phyloP scores from a whole-genome alignment of 2,888 invertebrate species.

The Melanostoma scalare region DNA sequence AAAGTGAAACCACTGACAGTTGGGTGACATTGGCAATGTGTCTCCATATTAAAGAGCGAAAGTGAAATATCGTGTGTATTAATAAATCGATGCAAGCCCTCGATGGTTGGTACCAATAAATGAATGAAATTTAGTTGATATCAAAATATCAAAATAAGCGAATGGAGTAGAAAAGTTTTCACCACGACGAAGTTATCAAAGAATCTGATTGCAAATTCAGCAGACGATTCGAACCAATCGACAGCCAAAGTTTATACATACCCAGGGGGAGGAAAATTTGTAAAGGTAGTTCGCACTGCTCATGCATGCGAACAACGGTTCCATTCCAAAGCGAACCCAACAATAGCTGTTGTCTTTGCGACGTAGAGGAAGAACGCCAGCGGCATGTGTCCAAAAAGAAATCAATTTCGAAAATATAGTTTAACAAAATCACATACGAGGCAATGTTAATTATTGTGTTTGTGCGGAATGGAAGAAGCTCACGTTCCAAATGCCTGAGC shows the following conservation, averaged over 20 bases:
- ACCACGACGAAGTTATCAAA: slow-evolving; percentile 52
- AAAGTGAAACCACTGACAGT: slow-evolving; percentile 64
- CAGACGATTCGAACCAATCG: slow-evolving; percentile 27
- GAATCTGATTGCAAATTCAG: slow-evolving; percentile 63
- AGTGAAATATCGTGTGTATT: slow-evolving; percentile 57
- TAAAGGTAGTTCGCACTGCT: not conserved
- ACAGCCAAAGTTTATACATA: slow-evolving; percentile 14
- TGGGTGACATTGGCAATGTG: slow-evolving; percentile 38
- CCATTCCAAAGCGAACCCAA: not conserved
- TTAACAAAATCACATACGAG: slow-evolving; percentile 41
- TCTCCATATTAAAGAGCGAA: slow-evolving; percentile 65
- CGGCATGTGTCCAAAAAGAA: slow-evolving; percentile 53
- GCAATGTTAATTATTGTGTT: slow-evolving; percentile 57
- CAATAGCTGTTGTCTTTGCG: too few species aligned
- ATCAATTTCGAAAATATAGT: slow-evolving; percentile 66
- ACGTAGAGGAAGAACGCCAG: slow-evolving; percentile 26
- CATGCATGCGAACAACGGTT: not conserved
- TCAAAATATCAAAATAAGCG: slow-evolving; percentile 35
- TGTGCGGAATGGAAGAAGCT: slow-evolving; percentile 40
- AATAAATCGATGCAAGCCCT: slow-evolving; percentile 60
- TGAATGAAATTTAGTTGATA: slow-evolving; percentile 37
- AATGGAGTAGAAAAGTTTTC: slow-evolving; percentile 65
- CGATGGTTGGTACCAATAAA: slow-evolving; percentile 18
- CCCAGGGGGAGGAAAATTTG: slow-evolving; percentile 8
- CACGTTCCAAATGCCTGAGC: slow-evolving; percentile 64